Evolutionary conservation across 2,888 invertebrate species (phyloP), one percentile per base, ranked within the genome.

Genomic region (Rotaria macrura): DNA sequence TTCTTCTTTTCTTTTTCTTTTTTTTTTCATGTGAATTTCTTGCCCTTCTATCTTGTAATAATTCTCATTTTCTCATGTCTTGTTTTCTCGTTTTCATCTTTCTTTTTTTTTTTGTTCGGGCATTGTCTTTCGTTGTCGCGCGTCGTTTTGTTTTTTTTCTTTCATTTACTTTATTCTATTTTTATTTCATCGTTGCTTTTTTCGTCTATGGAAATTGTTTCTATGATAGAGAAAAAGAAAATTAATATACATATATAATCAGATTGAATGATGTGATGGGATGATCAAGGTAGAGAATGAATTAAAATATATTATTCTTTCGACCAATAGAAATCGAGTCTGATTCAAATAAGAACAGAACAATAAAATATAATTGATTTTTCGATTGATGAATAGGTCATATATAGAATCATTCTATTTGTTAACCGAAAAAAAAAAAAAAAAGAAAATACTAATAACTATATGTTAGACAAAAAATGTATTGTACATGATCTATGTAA

Each of bases 161-260:
- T 65, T 65, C 65, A 65, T 65, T 65, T 65, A 65, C 65, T 65
- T 65, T 65, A 65, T 20, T 65, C 65, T 65, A 65, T 65, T 65
- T 65, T 65, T 65, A 65, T 65, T 65, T 65, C 65, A 65, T 34
- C 29, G 29, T 65, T 34, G 29, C 29, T 65, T 34, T 65, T 34
- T 34, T 65, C 34, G 65, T 65, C 65, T 5, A 65, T 65, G 65
- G 34, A 65, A 34, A 65, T 65, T 14, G 38, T 65, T 65, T 38
- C 34, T 29, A 65, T 65, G 65, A 65, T 65, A 65, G 65, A 38
- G 20, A 65, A 65, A 65, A 65, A 65, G 65, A 34, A 65, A 17
- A 34, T 65, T 12, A 14, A 65, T 65, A 65, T 65, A 34, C 5
- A 65, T 65, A 65, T 65, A 65, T 57, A 25, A 57, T 57, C 25